These are phyloP conservation scores for Passer domesticus DNA, from an alignment of 2,113 vertebrate genomes.

Conservation along the genomic window DNA sequence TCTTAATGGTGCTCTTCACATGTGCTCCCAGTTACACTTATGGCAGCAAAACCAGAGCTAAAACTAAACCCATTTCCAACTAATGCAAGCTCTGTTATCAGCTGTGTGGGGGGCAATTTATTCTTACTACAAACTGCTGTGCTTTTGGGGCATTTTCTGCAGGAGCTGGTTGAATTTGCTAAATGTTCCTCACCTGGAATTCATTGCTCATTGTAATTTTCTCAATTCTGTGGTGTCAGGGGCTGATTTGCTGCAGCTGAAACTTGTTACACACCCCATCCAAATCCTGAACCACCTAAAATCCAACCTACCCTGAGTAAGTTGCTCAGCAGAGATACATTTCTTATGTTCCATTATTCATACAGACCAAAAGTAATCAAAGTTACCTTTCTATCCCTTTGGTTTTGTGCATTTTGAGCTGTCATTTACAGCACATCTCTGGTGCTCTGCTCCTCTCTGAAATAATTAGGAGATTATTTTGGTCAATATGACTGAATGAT, in stretches of 20 bases:
- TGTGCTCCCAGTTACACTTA: rapidly evolving
- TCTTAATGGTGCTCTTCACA: rapidly evolving
- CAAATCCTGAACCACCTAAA: not conserved
- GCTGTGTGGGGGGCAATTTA: not conserved
- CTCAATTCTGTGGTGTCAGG: not conserved
- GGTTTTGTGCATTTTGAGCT: not conserved
- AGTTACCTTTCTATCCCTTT: not conserved
- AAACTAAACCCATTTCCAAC: not conserved
- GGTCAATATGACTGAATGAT: slow-evolving; percentile 53
- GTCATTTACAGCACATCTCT: not conserved
- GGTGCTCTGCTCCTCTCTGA: slow-evolving; percentile 7
- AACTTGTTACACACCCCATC: not conserved
- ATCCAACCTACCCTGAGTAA: not conserved
- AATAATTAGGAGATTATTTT: slow-evolving; percentile 69
- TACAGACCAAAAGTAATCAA: not conserved
- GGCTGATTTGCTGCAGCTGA: not conserved
- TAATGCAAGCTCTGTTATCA: not conserved
- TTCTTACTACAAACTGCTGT: not conserved
- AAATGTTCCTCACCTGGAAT: not conserved
- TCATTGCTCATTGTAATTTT: not conserved
- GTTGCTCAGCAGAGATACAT: not conserved
- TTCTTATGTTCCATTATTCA: not conserved
- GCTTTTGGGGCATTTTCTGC: not conserved
- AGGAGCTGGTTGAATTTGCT: not conserved
- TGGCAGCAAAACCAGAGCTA: not conserved